Conservation (phyloP, 2,888 invertebrate genomes). For the Cryptocheilus praepositus region DNA sequence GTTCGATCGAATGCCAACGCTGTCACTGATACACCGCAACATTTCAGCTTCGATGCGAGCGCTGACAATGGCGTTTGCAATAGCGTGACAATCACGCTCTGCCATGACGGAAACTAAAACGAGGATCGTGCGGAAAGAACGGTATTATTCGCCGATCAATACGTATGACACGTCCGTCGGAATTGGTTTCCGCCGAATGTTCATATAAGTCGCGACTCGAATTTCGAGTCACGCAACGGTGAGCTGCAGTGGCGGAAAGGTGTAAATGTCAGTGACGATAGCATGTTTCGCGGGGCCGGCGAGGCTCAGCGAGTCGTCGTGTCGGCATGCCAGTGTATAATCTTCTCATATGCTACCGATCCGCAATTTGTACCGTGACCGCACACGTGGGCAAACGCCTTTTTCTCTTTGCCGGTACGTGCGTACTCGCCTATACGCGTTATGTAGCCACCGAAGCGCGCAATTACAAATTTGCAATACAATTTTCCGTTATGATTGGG, state of each 20-base stretch:
- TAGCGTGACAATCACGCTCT: no score
- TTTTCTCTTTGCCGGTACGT: background rate
- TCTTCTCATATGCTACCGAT: slow-evolving; percentile 50
- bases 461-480: no score
- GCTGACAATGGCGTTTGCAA: no score
- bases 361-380: slow-evolving; percentile 40
- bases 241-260: slow-evolving; percentile 46
- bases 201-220: slow-evolving; percentile 10
- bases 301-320: slow-evolving; percentile 24
- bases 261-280: slow-evolving; percentile 57
- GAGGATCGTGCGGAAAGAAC: no score
- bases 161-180: no score
- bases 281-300: slow-evolving; percentile 35
- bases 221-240: slow-evolving; percentile 38
- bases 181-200: no score
- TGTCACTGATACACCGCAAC: no score
- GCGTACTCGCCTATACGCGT: background rate
- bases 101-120: no score
- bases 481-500: no score
- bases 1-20: no score
- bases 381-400: background rate
- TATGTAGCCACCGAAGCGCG: background rate
- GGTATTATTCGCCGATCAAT: no score
- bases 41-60: no score
- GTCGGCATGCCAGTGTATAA: slow-evolving; percentile 43